Conservation (phyloP, 2,113 vertebrate genomes). For the Galeopterus variegatus region DNA sequence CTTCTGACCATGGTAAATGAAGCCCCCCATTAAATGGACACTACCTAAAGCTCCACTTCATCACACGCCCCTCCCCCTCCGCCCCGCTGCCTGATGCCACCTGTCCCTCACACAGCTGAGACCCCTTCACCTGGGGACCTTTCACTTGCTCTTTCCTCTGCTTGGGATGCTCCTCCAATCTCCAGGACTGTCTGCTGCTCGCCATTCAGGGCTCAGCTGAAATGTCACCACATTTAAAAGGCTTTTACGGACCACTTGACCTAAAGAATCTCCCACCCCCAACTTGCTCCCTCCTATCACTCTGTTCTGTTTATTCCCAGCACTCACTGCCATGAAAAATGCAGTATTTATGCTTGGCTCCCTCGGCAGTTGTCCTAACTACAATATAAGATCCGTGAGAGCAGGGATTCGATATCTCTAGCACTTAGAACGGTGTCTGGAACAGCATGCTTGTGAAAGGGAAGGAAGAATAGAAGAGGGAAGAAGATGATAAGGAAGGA, state of each 20-base stretch:
- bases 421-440: not conserved
- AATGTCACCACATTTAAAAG: not conserved
- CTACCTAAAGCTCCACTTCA: not conserved
- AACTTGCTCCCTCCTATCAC: fast-evolving
- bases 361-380: not conserved
- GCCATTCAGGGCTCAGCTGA: not conserved
- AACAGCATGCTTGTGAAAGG: not conserved
- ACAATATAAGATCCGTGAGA: fast-evolving
- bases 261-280: not conserved
- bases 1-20: not conserved
- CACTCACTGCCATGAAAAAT: fast-evolving
- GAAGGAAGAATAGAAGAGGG: fast-evolving
- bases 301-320: no score
- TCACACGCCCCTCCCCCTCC: no score
- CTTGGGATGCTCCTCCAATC: not conserved
- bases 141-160: not conserved
- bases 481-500: not conserved
- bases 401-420: not conserved
- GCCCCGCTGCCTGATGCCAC: not conserved
- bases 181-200: not conserved
- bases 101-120: not conserved
- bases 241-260: fast-evolving
- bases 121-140: not conserved
- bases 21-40: no score
- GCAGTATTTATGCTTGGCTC: no score